Base-by-base conservation (phyloP, 2,888 invertebrate genomes). In the Pollenia angustigena region DNA sequence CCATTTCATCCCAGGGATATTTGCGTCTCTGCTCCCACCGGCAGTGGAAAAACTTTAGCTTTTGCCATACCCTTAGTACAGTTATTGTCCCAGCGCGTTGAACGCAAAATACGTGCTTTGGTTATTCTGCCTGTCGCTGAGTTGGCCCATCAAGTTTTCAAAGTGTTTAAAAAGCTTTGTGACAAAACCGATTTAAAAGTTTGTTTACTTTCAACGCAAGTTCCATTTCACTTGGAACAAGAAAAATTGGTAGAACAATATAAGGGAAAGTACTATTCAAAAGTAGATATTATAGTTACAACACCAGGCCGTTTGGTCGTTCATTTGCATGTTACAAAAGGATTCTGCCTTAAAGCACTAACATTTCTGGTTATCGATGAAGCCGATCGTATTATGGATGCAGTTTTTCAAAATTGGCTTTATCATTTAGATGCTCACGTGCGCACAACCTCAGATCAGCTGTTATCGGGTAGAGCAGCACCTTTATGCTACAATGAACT, bases 21-120 rank as follows among this genome's bases (percentile, higher is more conserved):
- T 74, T 99, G 99, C 94, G 97, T 99, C 44, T 98, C 98, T 58
- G 98, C 99, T 18, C 99, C 99, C 0, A 99, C 99, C 2, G 99
- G 99, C 18, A 99, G 98, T 94, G 99, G 99, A 23, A 99, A 99
- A 94, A 99, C 99, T 1, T 93, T 99, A 82, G 96, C 98, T 4
- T 99, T 97, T 95, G 98, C 97, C 68, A 93, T 99, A 87, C 99
- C 99, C 9, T 96, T 99, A 66, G 94, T 99, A 52, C 97, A 98
- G 94, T 95, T 93, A 76, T 91, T 97, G 86, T 79, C 89, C 0
- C 94, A 95, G 90, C 92, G 94, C 74, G 94, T 96, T 44, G 95
- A 96, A 4, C 95, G 95, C 74, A 95, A 95, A 91, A 94, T 98
- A 42, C 94, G 97, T 89, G 98, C 98, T 18, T 93, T 99, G 83